Percentiles rank a stretch among this genome's conserved stretches.
Conservation (phyloP, 64 coral and sea anemone genomes). For the Actinia equina region DNA sequence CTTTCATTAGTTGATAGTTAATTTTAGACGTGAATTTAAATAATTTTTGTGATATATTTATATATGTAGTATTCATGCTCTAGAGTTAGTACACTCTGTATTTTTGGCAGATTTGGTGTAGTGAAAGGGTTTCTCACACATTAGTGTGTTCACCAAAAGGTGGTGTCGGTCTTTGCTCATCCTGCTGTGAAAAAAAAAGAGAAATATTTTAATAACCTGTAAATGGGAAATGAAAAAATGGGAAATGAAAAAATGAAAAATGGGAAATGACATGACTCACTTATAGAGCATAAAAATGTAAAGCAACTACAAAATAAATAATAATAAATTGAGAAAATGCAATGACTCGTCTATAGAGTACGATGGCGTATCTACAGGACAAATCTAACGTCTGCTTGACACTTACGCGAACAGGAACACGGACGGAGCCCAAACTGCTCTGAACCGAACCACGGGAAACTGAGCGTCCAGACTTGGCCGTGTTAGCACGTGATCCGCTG, state of each 20-base stretch:
- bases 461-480: conserved; percentile 72
- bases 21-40: background rate
- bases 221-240: too few species aligned
- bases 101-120: background rate
- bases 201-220: background rate
- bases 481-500: conserved; percentile 70
- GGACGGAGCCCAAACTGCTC: conserved; percentile 53
- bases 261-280: too few species aligned
- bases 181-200: conserved; percentile 6
- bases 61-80: background rate
- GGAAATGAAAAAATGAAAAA: background rate
- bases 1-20: background rate
- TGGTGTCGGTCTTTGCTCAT: conserved; percentile 20
- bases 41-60: conserved; percentile 22
- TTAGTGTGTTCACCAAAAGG: conserved; percentile 6
- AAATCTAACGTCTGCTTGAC: background rate
- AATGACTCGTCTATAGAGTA: too few species aligned
- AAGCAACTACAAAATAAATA: too few species aligned
- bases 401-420: conserved; percentile 40
- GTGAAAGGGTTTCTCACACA: conserved; percentile 1
- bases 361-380: too few species aligned
- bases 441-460: conserved; percentile 61
- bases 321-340: too few species aligned
- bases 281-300: too few species aligned
- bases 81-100: background rate